A percentile compares a stretch with the other conserved stretches of the same genome.
Evolutionary conservation across 2,888 invertebrate species (phyloP).

Genomic region (Nineta flava): DNA sequence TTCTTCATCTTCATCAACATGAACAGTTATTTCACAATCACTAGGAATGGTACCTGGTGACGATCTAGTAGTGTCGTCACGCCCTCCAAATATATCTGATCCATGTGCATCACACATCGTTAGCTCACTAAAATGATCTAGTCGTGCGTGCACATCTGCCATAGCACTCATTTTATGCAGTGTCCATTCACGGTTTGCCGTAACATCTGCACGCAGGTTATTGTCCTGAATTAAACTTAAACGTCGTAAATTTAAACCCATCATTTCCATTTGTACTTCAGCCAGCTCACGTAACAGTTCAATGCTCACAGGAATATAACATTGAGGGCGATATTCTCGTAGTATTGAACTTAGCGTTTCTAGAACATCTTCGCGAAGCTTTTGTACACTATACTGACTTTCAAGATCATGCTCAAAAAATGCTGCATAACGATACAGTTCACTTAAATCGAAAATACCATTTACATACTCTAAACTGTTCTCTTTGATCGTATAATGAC

Average conservation of each 20-base stretch:
- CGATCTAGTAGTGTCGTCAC: no score
- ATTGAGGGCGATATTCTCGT: constrained; percentile 36
- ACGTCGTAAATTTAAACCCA: constrained; percentile 42
- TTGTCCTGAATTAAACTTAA: constrained; percentile 16
- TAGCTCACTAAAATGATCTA: background rate
- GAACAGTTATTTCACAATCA: background rate
- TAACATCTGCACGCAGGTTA: no score
- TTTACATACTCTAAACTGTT: constrained; percentile 41
- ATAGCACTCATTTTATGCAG: background rate
- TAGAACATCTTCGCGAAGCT: constrained; percentile 38
- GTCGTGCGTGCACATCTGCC: background rate
- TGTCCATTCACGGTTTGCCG: background rate
- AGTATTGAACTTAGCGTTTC: constrained; percentile 38
- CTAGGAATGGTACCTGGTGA: background rate
- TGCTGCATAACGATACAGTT: constrained; percentile 47
- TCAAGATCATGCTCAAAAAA: constrained; percentile 58
- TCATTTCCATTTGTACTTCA: constrained; percentile 43
- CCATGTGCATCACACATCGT: no score
- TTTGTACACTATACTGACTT: constrained; percentile 37
- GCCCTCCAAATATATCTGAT: no score
- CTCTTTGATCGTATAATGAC: constrained; percentile 40
- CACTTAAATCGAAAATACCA: constrained; percentile 41
- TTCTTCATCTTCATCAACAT: background rate
- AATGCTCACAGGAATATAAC: constrained; percentile 30
- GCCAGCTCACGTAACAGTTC: constrained; percentile 35